Base-by-base conservation (phyloP, 2,797 vertebrate species). In the Heterohyrax brucei region DNA sequence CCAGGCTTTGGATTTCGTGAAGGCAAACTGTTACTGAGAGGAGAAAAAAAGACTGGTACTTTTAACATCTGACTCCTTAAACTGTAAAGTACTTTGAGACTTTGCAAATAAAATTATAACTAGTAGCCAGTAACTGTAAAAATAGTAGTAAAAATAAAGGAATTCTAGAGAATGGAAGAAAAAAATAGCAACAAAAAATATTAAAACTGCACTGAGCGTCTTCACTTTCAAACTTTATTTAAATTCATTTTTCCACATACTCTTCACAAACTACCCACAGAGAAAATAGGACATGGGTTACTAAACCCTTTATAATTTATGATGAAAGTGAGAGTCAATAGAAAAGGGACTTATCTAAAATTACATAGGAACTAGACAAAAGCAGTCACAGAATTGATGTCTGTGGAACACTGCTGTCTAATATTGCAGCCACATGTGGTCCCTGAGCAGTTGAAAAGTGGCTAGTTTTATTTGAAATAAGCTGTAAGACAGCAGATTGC, bases 141-240 rank as follows among this genome's bases (percentile, higher is more conserved):
- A 59, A 84, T 39, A 70, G 53, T 28, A 46, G 22, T 7, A 22
- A 30, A 70, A 88, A 14, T 73, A 86, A 95, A 26, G 26, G n/a
- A 91, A 86, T 91, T 93, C 59, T 83, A n/a, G 26, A 59, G 33
- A 93, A 62, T 61, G 14, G 77, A 96, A 96, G 72, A 79, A 14
- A 56, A 19, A 62, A 94, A 83, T 48, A 53, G 53, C 26, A 85
- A 53, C 5, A 81, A 62, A 77, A 80, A 87, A 7, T 77, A 70
- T 76, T 94, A 93, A 95, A 93, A 94, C 21, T 89, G 2, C 3
- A 66, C 64, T 92, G 75, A 84, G 77, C 16, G 44, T 81, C n/a
- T 21, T 73, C 61, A n/a, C 78, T 89, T 96, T 96, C 61, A 91
- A 89, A 95, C n/a, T 66, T n/a, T 30, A 75, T 96, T 86, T 19